Conservation (phyloP, 1,140 invertebrate genomes). For the Caenorhabditis tropicalis region DNA sequence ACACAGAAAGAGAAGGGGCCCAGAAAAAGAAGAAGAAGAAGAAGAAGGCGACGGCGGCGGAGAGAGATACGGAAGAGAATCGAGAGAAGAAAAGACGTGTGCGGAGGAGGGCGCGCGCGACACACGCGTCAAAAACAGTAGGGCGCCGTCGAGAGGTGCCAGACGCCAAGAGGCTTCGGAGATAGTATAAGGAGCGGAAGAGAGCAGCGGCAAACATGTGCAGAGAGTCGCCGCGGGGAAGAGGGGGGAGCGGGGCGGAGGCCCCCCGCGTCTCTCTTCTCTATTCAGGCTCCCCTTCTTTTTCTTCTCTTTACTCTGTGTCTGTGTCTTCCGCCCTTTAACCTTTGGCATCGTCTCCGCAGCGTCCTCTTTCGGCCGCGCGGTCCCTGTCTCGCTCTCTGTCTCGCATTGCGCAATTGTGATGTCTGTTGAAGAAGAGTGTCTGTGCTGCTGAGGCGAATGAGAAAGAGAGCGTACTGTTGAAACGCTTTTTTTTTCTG, state of each 20-base stretch:
- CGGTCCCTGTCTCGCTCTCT: background rate
- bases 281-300: background rate
- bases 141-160: background rate
- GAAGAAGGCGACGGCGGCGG: background rate
- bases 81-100: background rate
- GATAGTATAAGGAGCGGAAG: background rate
- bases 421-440: too few relatives aligned
- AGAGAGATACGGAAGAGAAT: background rate
- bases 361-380: background rate
- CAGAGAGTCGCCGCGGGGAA: background rate
- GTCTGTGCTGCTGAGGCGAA: background rate
- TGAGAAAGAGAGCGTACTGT: background rate
- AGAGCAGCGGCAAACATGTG: too few relatives aligned
- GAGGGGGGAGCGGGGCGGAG: background rate
- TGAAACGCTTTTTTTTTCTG: background rate
- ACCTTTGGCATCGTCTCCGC: background rate
- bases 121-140: constrained; percentile 32
- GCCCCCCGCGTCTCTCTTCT: background rate
- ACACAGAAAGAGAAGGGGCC: constrained; percentile 25
- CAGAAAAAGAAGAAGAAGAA: background rate
- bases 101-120: constrained; percentile 23
- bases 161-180: background rate
- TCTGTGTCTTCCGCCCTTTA: background rate
- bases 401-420: background rate
- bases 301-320: background rate